Percentiles rank a stretch among this genome's conserved stretches.
Evolutionary conservation across 2,797 vertebrate genomes (phyloP).

Genomic region (Rhabdomys pumilio): DNA sequence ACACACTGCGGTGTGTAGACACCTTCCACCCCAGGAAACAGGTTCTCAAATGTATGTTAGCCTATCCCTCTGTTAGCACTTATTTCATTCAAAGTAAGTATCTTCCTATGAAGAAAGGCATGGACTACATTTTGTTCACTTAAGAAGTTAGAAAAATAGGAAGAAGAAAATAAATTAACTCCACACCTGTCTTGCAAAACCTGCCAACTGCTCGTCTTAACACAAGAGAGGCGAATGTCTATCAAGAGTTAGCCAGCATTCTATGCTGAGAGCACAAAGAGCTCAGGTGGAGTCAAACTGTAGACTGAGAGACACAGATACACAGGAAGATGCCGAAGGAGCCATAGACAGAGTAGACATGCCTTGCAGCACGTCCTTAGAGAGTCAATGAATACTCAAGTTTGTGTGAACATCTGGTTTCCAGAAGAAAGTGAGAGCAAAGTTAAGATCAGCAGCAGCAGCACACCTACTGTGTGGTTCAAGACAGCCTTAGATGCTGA

Average conservation of each 20-base stretch:
- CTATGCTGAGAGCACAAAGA: neutral
- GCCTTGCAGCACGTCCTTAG: no score
- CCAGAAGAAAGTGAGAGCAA: neutral
- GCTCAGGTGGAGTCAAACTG: neutral
- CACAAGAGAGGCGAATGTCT: neutral
- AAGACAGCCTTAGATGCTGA: neutral
- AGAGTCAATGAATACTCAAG: neutral
- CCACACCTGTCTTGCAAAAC: neutral
- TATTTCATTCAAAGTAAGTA: neutral
- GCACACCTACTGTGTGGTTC: neutral
- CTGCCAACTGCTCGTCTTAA: neutral
- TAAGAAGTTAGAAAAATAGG: neutral
- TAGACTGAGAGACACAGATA: fast-evolving
- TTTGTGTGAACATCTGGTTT: neutral
- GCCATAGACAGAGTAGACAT: no score
- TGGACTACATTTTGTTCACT: neutral
- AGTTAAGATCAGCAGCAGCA: neutral
- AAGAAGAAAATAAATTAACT: conserved; percentile 10
- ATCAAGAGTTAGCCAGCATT: neutral
- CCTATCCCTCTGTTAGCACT: neutral
- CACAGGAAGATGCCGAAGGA: neutral
- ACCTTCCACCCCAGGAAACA: neutral
- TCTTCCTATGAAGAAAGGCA: neutral
- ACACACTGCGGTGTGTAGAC: fast-evolving
- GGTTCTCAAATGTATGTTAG: neutral